Conservation (phyloP, 2,888 invertebrate genomes). For the Metalampra italica region DNA sequence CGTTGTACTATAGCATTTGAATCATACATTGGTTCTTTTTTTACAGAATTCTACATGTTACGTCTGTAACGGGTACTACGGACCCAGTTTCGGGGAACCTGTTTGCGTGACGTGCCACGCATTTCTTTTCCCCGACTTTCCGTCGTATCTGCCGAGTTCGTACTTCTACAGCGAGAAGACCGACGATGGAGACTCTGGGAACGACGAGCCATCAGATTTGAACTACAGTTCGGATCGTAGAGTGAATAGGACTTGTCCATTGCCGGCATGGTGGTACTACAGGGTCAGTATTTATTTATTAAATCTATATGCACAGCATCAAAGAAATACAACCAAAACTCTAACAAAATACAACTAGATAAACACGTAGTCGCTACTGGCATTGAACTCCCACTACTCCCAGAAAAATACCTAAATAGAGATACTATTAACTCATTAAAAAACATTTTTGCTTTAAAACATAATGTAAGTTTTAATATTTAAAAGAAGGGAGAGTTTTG, state of each 20-base stretch:
- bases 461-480: no score
- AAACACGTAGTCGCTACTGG: no score
- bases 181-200: constrained; percentile 95
- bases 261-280: constrained; percentile 61
- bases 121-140: constrained; percentile 92
- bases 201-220: constrained; percentile 92
- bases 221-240: constrained; percentile 76
- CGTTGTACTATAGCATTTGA: neutral
- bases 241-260: constrained; percentile 47
- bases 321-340: no score
- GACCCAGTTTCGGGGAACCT: constrained; percentile 93
- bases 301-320: no score
- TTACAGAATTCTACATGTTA: constrained; percentile 85
- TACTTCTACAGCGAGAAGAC: constrained; percentile 79
- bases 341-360: no score
- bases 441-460: no score
- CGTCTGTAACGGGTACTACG: constrained; percentile 95
- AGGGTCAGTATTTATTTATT: constrained; percentile 45
- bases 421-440: no score
- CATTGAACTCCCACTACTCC: no score
- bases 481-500: no score
- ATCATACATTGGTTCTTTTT: constrained; percentile 5
- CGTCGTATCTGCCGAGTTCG: constrained; percentile 71
- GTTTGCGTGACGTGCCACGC: constrained; percentile 95
- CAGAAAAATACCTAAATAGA: no score